Percentiles rank a stretch among this genome's conserved stretches.
phyloP scores from a whole-genome alignment of 2,888 invertebrate species.

The Emmelina monodactyla region DNA sequence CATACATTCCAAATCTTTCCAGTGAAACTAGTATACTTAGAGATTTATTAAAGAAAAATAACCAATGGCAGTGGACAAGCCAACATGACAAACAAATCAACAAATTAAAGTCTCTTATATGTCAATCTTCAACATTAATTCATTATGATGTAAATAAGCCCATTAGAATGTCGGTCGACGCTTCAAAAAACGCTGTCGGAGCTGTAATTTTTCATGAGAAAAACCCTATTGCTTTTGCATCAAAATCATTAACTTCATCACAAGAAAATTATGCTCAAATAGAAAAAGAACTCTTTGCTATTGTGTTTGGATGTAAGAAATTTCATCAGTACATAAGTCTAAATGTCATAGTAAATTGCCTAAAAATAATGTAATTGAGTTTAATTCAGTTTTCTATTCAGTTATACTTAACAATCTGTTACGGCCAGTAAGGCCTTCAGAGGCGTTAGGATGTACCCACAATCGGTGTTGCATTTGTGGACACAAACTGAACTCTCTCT shows the following conservation, averaged over 20 bases:
- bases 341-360: too few relatives aligned
- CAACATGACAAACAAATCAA: conserved; percentile 15
- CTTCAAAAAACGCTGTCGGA: conserved; percentile 11
- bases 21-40: conserved; percentile 10
- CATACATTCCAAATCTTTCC: conserved; percentile 12
- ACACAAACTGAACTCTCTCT: too few relatives aligned
- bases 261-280: conserved; percentile 18
- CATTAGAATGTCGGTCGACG: conserved; percentile 12
- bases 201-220: too few relatives aligned
- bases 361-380: too few relatives aligned
- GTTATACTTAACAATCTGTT: too few relatives aligned
- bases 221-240: too few relatives aligned
- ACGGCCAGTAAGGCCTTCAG: too few relatives aligned
- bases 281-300: conserved; percentile 3
- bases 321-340: conserved; percentile 6
- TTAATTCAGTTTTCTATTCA: too few relatives aligned
- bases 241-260: conserved; percentile 14
- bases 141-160: conserved; percentile 12
- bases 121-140: conserved; percentile 10
- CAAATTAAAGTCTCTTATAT: conserved; percentile 9
- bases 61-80: conserved; percentile 19
- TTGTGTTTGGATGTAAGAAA: conserved; percentile 6
- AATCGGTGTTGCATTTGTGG: too few relatives aligned
- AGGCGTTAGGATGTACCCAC: too few relatives aligned
- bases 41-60: conserved; percentile 18